phyloP scores from a whole-genome alignment of 1,140 invertebrate species.

The Anthonomus grandis region DNA sequence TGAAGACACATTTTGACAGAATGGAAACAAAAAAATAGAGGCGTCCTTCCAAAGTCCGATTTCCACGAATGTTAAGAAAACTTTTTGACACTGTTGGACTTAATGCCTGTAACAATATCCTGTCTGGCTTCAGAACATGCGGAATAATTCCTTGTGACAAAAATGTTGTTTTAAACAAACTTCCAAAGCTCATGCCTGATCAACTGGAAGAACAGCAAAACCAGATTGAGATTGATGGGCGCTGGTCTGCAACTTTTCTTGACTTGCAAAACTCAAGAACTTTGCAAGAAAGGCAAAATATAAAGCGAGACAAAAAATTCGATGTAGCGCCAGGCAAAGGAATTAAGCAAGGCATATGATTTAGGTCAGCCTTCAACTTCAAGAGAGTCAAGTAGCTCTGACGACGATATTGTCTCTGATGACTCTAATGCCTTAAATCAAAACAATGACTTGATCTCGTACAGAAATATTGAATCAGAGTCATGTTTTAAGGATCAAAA shows the following conservation, averaged over 20 bases:
- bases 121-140: conserved; percentile 15
- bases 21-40: conserved; percentile 34
- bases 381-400: conserved; percentile 4
- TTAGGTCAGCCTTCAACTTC: background rate
- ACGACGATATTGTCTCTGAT: conserved; percentile 1
- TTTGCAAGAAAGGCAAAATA: background rate
- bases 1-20: conserved; percentile 45
- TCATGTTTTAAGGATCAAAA: too few relatives aligned
- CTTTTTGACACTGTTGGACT: conserved; percentile 5
- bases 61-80: background rate
- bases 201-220: background rate
- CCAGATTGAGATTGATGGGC: background rate
- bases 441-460: too few relatives aligned
- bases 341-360: background rate
- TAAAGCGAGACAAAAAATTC: background rate
- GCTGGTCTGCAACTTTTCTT: background rate
- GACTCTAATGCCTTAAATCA: background rate
- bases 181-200: too few relatives aligned
- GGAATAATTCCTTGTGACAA: conserved; percentile 3
- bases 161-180: conserved; percentile 6
- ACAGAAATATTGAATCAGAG: too few relatives aligned
- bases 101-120: background rate
- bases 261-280: background rate
- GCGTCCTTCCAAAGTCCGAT: conserved; percentile 10
- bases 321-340: too few relatives aligned